Base-by-base conservation (phyloP, 2,888 invertebrate species). In the Sthenelais limicola region DNA sequence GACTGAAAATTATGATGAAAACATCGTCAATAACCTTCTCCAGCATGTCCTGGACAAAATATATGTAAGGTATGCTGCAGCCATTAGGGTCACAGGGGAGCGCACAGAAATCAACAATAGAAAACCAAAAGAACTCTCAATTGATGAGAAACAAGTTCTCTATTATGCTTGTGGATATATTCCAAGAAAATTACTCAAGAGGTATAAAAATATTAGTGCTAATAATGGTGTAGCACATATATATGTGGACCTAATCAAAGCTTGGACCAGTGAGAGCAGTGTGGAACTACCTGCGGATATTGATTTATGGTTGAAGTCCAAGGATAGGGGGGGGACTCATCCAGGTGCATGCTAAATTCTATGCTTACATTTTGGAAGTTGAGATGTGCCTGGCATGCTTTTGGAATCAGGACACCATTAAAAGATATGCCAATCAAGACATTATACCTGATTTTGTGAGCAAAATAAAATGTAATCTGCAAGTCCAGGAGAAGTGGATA, bases 81-180 rank as follows among this genome's bases (percentile, higher is more conserved):
- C 12, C 7, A 21, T 9, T 51, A 21, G 15, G 21, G 24, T 15
- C 12, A 12, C 12, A 12, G 7, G 12, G 9, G 15, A 12, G 9
- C 7, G 18, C 7, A 7, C 12, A 15, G 15, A 18, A 51, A 7
- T 9, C 9, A 7, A 9, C 7, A 51, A 21, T 51, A 7, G 7
- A 9, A 9, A 18, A 21, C 15, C 51, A 12, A 12, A 12, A 7
- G 24, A 18, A 21, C 21, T 51, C 7, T 18, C 24, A 24, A 56
- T 12, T 9, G 12, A 12, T 12, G 58, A 56, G 12, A 26, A 26
- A n/a, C 24, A 56, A 24, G 58, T 56, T 9, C 30, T 56, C 5
- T 56, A 56, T n/a, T 47, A 47, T 67, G 48, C 47, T 12, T 9
- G 21, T 18, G 48, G 67, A 9, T 67, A 24, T 48, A 67, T 67